A percentile compares a stretch with the other conserved stretches of the same genome.
Evolutionary conservation across 2,888 invertebrate species (phyloP).

Genomic region (Rhagium mordax): DNA sequence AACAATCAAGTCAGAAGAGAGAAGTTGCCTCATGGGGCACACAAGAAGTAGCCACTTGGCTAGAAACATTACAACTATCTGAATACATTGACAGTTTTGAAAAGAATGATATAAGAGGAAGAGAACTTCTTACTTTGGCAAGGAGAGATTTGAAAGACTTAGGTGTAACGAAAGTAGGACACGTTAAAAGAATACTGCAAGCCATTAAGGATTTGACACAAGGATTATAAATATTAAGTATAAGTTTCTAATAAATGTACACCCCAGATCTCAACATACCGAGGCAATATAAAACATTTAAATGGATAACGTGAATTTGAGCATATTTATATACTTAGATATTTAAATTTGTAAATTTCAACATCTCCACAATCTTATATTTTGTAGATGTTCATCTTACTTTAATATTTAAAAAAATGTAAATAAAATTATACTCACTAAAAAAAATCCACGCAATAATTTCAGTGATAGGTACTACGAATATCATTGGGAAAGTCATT

Average conservation of each 20-base stretch:
- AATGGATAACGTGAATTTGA: not conserved
- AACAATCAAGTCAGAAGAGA: slow-evolving; percentile 70
- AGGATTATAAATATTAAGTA: slow-evolving; percentile 61
- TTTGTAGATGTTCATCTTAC: not conserved
- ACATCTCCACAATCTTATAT: not conserved
- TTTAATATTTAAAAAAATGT: not conserved
- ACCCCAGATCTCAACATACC: slow-evolving; percentile 42
- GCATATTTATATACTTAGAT: not conserved
- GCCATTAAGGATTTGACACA: slow-evolving; percentile 87
- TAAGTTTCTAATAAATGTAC: slow-evolving; percentile 42
- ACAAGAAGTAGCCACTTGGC: slow-evolving; percentile 92
- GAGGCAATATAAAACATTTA: slow-evolving; percentile 29
- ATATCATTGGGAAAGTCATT: too few relatives aligned
- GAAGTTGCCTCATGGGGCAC: slow-evolving; percentile 85
- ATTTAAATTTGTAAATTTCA: not conserved
- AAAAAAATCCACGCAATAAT: not conserved
- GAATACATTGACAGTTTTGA: slow-evolving; percentile 95
- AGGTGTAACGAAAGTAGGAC: slow-evolving; percentile 95
- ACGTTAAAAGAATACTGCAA: slow-evolving; percentile 94
- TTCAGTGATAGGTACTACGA: not conserved
- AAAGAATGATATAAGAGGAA: slow-evolving; percentile 92
- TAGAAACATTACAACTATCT: slow-evolving; percentile 88
- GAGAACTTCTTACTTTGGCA: slow-evolving; percentile 89
- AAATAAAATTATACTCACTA: not conserved
- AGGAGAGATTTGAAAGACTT: slow-evolving; percentile 91